Percentiles rank a stretch among this genome's conserved stretches.
Conservation (phyloP, 2,797 vertebrate genomes). For the Apodemus agrarius region DNA sequence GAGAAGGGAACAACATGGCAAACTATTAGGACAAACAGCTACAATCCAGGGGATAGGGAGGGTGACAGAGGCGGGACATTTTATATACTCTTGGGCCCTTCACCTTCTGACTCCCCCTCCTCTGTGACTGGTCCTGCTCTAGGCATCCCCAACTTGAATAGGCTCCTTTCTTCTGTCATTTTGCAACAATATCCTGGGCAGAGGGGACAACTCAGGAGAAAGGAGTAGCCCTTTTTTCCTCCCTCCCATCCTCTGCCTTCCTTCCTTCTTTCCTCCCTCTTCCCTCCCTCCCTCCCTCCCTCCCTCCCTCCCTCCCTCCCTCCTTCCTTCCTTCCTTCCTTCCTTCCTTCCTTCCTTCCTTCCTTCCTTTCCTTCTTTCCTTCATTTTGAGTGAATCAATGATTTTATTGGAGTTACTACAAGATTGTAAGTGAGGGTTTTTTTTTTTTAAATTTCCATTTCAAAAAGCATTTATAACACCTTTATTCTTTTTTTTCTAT, state of each 20-base stretch:
- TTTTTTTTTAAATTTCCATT: not conserved
- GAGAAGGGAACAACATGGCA: not conserved
- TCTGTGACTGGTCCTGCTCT: not conserved
- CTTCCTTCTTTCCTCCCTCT: too few species aligned
- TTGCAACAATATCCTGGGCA: not conserved
- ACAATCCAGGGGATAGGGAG: too few species aligned
- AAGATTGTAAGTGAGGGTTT: not conserved
- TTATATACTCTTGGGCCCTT: too few species aligned
- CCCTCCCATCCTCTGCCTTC: not conserved
- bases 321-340: not conserved
- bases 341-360: rapidly evolving
- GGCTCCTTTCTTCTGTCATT: not conserved
- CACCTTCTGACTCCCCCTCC: not conserved
- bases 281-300: too few species aligned
- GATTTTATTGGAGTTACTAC: not conserved
- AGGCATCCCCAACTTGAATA: not conserved
- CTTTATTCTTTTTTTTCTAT: too few species aligned
- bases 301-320: not conserved
- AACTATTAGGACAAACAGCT: not conserved
- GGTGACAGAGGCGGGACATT: not conserved
- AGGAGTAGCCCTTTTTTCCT: not conserved
- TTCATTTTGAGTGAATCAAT: not conserved
- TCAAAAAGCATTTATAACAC: not conserved
- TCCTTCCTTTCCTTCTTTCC: too few species aligned
- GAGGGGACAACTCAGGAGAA: not conserved